Evolutionary conservation across 2,113 vertebrate genomes (phyloP).

Genomic region (Vireo altiloquus): DNA sequence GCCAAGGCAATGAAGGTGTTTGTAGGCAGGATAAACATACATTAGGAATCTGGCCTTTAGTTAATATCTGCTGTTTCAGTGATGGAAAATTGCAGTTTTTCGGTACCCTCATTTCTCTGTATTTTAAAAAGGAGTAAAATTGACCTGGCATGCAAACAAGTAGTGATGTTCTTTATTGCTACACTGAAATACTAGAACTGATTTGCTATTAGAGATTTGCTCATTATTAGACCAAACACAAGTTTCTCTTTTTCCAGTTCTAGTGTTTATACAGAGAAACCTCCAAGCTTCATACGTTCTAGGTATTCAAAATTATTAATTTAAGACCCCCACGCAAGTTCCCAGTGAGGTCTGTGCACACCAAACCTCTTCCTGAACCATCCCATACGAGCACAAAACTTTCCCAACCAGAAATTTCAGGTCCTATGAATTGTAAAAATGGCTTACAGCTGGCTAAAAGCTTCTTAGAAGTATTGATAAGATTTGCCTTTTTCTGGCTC

Average conservation of each 20-base stretch:
- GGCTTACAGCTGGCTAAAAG: neutral
- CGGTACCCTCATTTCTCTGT: neutral
- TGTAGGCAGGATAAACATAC: neutral
- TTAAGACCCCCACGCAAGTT: neutral
- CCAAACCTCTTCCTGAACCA: neutral
- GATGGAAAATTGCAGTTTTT: neutral
- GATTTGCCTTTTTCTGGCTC: neutral
- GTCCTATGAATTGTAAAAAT: neutral
- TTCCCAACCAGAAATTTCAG: neutral
- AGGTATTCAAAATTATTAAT: neutral
- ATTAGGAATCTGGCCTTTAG: neutral
- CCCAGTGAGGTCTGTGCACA: neutral
- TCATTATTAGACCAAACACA: neutral
- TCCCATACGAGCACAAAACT: neutral
- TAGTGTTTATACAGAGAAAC: neutral
- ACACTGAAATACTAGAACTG: neutral
- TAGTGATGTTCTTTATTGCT: neutral
- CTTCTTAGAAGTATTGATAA: neutral
- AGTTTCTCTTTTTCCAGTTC: neutral
- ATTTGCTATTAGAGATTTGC: neutral
- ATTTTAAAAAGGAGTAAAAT: neutral
- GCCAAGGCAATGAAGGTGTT: neutral
- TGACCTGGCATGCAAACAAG: neutral
- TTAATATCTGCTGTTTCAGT: neutral
- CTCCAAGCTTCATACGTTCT: neutral